Conservation (phyloP, 2,113 vertebrate species). For the Boulengeromyrus knoepffleri region DNA sequence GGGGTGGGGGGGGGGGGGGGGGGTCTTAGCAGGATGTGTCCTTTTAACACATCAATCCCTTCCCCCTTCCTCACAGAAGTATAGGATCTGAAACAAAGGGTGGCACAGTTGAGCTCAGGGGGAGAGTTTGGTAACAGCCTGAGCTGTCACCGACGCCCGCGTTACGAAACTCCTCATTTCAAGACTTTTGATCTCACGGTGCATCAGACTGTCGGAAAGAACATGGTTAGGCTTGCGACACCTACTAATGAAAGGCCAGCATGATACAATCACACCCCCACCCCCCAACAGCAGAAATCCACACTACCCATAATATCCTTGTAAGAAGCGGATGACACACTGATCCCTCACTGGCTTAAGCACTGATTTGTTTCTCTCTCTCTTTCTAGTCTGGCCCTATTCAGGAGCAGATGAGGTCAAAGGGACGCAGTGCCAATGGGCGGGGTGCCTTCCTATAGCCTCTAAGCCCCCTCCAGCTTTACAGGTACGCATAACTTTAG, state of each 20-base stretch:
- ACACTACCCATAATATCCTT: not conserved
- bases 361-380: not conserved
- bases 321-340: not conserved
- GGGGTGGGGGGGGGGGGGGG: not conserved
- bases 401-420: conserved; percentile 85
- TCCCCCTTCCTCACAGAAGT: not conserved
- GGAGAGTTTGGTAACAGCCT: not conserved
- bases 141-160: not conserved
- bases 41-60: not conserved
- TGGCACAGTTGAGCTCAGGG: not conserved
- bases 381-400: conserved; percentile 65
- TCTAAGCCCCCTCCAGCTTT: conserved; percentile 34
- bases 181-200: not conserved
- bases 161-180: not conserved
- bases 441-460: conserved; percentile 53
- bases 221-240: not conserved
- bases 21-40: not conserved
- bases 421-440: conserved; percentile 60
- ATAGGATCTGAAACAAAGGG: not conserved
- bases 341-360: not conserved
- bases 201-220: not conserved
- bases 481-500: conserved; percentile 7
- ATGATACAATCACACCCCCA: not conserved
- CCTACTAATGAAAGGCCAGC: not conserved
- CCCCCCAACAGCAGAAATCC: not conserved